These are phyloP conservation scores for Callionymus lyra DNA, from an alignment of 2,113 vertebrate species.

Conservation along the genomic window DNA sequence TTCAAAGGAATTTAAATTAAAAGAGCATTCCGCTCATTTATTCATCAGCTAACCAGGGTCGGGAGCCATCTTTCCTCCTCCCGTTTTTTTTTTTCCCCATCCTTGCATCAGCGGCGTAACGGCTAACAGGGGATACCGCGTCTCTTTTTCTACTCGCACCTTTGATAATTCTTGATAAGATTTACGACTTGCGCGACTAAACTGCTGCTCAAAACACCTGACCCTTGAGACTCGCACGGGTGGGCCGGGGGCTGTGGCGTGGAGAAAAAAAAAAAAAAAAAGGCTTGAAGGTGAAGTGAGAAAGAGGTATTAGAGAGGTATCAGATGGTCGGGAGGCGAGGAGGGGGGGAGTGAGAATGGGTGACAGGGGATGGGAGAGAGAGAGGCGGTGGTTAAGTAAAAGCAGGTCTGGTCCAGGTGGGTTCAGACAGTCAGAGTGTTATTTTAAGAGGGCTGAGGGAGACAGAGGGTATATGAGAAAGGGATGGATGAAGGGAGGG, in stretches of 20 bases:
- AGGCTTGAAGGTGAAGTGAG: conserved; percentile 16
- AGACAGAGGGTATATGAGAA: conserved; percentile 36
- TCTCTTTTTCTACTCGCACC: no score
- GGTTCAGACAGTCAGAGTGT: conserved; percentile 67
- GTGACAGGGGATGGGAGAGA: conserved; percentile 11
- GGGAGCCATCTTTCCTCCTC: no score
- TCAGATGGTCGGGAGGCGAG: conserved; percentile 14
- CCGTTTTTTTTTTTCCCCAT: no score
- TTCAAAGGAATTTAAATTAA: no score
- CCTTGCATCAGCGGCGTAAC: no score
- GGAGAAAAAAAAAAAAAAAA: conserved; percentile 1
- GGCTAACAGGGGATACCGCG: no score
- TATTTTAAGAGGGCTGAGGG: conserved; percentile 69
- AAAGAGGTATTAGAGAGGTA: conserved; percentile 12
- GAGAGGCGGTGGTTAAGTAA: conserved; percentile 45
- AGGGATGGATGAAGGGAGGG: conserved; percentile 64
- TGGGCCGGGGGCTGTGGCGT: conserved; percentile 24
- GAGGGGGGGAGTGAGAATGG: not conserved
- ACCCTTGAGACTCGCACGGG: conserved; percentile 35
- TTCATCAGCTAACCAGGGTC: no score
- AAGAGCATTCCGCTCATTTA: no score
- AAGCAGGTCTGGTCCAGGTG: conserved; percentile 75
- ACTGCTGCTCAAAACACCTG: conserved; percentile 39
- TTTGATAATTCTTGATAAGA: conserved; percentile 20
- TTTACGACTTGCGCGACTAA: conserved; percentile 50